Base-by-base conservation (phyloP, 2,888 invertebrate genomes). In the Morinoia aosen region DNA sequence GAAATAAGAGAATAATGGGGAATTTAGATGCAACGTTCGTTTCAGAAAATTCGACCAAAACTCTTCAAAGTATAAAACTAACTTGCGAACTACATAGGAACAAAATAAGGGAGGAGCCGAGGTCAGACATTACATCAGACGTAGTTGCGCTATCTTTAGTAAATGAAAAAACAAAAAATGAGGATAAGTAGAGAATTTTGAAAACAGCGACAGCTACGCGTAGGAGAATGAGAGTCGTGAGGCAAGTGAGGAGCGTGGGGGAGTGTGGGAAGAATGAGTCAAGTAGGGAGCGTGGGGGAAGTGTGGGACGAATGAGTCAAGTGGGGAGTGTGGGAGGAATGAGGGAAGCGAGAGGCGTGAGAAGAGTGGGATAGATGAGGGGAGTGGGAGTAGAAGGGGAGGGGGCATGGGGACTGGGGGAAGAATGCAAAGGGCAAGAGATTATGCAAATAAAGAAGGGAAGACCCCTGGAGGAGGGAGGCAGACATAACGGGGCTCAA, bases 381-480 rank as follows among this genome's bases (percentile, higher is more conserved):
- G n/a, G 94, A 95, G 95, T 95, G 95, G 61, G 88, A 58, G 88
- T n/a, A n/a, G 95, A 48, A 76, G 56, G 88, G 39, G 76, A 88
- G 95, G 94, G 19, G 95, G 12, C 2, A 12, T 58, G 61, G 91
- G n/a, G 93, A 58, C 5, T 58, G 58, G 58, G 94, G 58, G 64
- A 48, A 48, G 94, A 94, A 64, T 93, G 58, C 11, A 39, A 94
- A 48, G 95, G 56, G 88, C 76, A 39, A 90, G 58, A 94, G 95
- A 95, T 91, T 91, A 91, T 91, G 91, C 91, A 91, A 91, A 91
- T 91, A 91, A 56, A 48, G 91, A 95, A 95, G 95, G 88, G 61
- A 91, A 88, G 39, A 88, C 57, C 48, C 39, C 10, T n/a, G 39
- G 64, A 39, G 58, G 95, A 94, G n/a, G 56, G 57, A 56, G n/a